phyloP scores from a whole-genome alignment of 2,888 invertebrate species.

The Pantelozetes paolii region DNA sequence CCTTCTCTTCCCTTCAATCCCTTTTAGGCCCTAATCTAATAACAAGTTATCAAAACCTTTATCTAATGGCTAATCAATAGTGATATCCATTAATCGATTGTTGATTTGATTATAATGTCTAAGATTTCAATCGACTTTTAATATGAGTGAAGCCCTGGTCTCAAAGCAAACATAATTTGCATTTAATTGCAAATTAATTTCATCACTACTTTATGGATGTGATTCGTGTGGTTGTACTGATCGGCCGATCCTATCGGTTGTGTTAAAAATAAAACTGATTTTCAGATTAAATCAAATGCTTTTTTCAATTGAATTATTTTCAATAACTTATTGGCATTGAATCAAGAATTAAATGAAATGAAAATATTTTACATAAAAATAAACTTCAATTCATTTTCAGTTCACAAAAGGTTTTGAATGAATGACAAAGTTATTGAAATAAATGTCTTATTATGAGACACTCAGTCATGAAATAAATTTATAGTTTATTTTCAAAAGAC shows the following conservation, averaged over 20 bases:
- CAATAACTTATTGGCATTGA: neutral
- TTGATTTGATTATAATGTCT: neutral
- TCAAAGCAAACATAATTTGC: conserved; percentile 11
- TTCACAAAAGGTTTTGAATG: neutral
- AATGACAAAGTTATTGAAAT: neutral
- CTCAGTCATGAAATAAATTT: too few species aligned
- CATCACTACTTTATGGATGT: neutral
- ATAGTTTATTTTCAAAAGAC: too few species aligned
- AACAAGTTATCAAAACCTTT: neutral
- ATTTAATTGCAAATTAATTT: conserved; percentile 4
- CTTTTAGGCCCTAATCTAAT: too few species aligned
- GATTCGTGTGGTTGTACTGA: conserved; percentile 13
- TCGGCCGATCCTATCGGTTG: neutral
- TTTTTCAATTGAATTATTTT: neutral
- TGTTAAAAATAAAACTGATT: neutral
- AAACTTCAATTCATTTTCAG: neutral
- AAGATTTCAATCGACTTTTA: neutral
- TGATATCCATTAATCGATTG: neutral
- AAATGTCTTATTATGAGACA: too few species aligned
- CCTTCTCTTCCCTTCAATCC: too few species aligned
- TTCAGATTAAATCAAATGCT: neutral
- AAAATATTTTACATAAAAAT: neutral
- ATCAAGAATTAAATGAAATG: neutral
- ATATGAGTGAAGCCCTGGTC: neutral
- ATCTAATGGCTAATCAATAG: neutral